Conservation (phyloP, 2,113 vertebrate genomes). For the Tetrax tetrax region DNA sequence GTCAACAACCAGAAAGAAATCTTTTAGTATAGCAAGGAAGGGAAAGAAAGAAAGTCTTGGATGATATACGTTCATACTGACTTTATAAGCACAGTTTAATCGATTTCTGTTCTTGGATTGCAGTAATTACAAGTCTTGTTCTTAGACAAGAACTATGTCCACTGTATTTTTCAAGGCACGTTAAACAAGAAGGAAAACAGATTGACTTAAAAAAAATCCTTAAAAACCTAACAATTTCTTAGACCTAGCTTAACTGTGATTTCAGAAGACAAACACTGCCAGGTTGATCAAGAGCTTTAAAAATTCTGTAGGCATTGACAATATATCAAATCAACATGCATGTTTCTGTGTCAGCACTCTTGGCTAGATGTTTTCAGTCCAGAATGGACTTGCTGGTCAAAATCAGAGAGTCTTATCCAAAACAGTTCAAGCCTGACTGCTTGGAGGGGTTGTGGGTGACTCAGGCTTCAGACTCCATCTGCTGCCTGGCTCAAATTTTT, state of each 20-base stretch:
- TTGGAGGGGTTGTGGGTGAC: not conserved
- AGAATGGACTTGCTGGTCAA: not conserved
- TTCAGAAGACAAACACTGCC: not conserved
- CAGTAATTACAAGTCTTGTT: not conserved
- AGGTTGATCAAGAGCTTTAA: not conserved
- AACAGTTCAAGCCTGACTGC: not conserved
- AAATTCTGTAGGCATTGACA: not conserved
- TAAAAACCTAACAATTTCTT: not conserved
- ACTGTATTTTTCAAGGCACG: not conserved
- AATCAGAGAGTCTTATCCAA: not conserved
- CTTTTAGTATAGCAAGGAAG: not conserved
- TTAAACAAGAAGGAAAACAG: not conserved
- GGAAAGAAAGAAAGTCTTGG: not conserved
- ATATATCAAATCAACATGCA: not conserved
- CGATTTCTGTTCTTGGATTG: not conserved
- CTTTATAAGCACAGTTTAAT: not conserved
- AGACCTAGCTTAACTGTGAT: not conserved
- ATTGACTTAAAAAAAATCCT: not conserved
- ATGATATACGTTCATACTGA: not conserved
- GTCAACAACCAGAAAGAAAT: not conserved
- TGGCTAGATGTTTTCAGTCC: not conserved
- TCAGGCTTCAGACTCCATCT: not conserved
- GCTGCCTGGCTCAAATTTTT: not conserved
- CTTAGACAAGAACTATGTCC: not conserved
- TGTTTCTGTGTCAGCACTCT: not conserved